A percentile compares a stretch with the other conserved stretches of the same genome.
These are phyloP conservation scores for Lasius platythorax DNA, from an alignment of 2,888 invertebrate genomes.

Conservation along the genomic window DNA sequence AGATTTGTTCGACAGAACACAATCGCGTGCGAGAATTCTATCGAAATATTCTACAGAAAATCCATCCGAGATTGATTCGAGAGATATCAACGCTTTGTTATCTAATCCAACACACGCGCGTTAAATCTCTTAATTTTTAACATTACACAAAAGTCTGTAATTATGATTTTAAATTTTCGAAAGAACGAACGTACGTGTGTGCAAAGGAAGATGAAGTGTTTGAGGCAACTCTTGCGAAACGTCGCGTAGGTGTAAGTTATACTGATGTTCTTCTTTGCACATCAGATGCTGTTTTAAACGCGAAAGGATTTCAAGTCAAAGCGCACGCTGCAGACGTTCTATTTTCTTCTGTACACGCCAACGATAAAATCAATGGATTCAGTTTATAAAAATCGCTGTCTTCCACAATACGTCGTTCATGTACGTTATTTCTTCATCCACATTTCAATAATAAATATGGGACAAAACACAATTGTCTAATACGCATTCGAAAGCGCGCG, in stretches of 20 bases:
- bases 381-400: neutral
- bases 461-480: neutral
- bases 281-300: neutral
- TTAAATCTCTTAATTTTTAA: neutral
- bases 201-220: neutral
- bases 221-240: neutral
- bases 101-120: neutral
- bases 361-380: constrained; percentile 5
- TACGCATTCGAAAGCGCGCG: too few relatives aligned
- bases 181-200: neutral
- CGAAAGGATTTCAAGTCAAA: neutral
- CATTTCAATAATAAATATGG: neutral
- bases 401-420: neutral
- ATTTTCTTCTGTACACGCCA: neutral
- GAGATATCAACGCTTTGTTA: neutral
- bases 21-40: neutral
- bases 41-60: neutral
- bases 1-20: neutral
- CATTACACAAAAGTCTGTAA: neutral
- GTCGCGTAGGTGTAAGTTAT: neutral
- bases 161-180: neutral
- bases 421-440: neutral
- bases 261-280: neutral
- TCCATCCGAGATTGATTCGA: neutral
- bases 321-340: neutral